A percentile compares a stretch with the other conserved stretches of the same genome.
Evolutionary conservation across 30 jellyfish, hydroid and myxozoan species (phyloP).

Genomic region (Rhopilema esculentum): DNA sequence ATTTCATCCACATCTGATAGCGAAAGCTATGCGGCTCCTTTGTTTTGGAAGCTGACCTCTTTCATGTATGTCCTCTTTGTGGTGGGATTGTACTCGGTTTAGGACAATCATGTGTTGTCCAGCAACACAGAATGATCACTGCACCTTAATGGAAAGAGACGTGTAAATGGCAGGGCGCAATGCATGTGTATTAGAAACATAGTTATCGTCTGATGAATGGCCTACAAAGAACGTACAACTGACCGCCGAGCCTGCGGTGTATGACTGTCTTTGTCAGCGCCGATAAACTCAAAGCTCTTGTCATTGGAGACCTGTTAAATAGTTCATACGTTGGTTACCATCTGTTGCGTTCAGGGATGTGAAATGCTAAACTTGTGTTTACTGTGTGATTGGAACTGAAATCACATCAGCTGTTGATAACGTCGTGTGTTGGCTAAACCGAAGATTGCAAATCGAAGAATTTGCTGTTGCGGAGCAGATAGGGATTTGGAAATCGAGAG

Average conservation of each 20-base stretch:
- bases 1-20: background rate
- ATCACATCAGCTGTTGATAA: background rate
- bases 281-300: background rate
- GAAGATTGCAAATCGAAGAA: background rate
- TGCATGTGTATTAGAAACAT: background rate
- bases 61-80: background rate
- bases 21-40: background rate
- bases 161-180: background rate
- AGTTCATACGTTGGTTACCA: background rate
- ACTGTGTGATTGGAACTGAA: background rate
- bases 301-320: background rate
- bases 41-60: background rate
- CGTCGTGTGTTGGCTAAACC: background rate
- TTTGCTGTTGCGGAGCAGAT: background rate
- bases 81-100: background rate
- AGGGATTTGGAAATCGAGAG: background rate
- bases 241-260: no score
- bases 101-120: background rate
- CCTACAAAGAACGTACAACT: no score
- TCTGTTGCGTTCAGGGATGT: background rate
- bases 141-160: background rate
- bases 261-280: background rate
- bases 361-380: background rate
- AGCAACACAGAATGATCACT: background rate
- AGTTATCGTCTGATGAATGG: no score